Evolutionary conservation across 2,797 vertebrate species (phyloP).

Genomic region (Squalus acanthias): DNA sequence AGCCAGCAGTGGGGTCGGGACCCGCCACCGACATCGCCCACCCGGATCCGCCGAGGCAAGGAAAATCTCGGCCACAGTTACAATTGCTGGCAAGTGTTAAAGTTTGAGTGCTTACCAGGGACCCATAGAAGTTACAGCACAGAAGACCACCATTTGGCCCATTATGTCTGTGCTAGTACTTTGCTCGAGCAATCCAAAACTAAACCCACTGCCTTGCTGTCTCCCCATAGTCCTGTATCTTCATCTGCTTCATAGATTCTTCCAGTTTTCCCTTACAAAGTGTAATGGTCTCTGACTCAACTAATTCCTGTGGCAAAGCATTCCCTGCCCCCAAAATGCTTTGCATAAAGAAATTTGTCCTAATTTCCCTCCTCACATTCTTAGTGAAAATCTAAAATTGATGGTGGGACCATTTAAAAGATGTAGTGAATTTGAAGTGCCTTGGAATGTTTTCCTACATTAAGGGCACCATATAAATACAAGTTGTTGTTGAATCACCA

Average conservation of each 20-base stretch:
- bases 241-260: not conserved
- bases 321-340: not conserved
- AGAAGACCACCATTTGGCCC: not conserved
- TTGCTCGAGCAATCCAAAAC: not conserved
- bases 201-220: too few species aligned
- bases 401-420: not conserved
- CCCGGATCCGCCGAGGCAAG: too few species aligned
- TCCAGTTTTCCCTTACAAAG: not conserved
- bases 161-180: not conserved
- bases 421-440: not conserved
- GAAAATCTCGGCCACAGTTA: not conserved
- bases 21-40: too few species aligned
- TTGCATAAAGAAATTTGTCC: not conserved
- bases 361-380: too few species aligned
- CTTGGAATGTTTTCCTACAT: not conserved
- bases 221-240: not conserved
- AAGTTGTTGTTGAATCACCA: too few species aligned
- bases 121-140: not conserved
- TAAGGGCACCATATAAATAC: not conserved
- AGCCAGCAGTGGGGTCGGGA: too few species aligned
- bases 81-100: not conserved
- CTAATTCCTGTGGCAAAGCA: not conserved
- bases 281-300: not conserved
- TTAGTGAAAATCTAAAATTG: too few species aligned
- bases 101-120: not conserved